Evolutionary conservation across 35 echinoderm and acorn worm species (phyloP), one percentile per base, ranked within the genome.

Genomic region (Eucidaris tribuloides): DNA sequence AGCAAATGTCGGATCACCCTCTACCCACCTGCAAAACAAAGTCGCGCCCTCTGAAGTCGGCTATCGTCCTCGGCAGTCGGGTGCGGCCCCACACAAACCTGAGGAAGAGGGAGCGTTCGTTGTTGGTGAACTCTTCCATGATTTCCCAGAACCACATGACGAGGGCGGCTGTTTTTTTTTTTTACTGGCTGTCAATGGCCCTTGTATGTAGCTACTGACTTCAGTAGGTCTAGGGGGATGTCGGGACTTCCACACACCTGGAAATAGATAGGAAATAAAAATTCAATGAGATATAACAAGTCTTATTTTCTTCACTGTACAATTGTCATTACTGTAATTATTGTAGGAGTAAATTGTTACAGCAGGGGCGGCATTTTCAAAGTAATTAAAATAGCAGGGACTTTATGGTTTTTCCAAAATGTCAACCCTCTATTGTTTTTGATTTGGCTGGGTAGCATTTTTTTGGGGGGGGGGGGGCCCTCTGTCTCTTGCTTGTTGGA

Each of bases 91-190:
- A 99, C 14, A 99, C 96, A 66, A 99, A 99, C 15, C 96, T 77
- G 2, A 99, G 83, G 79, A 99, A 93, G 13, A 99, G 72, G 7
- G 96, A 99, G 17, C 90, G 70, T 42, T 99, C 96, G 0, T 83
- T 90, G 80, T 99, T 99, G 78, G 87, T 90, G 57, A 99, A 93
- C 17, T 93, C 91, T 36, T 99, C 96, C 96, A 99, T 99, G 87
- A 99, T 83, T 24, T 92, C 87, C 86, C 96, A 99, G 80, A 99
- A 99, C 96, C 96, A 99, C 58, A 70, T 84, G 3, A 99, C 91
- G 1, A 93, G 82, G 38, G 95, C 71, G 41, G 95, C 86, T 33
- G 77, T 78, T n/a, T n/a, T n/a, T n/a, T n/a, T n/a, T n/a, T n/a
- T n/a, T n/a, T n/a, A n/a, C n/a, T n/a, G n/a, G 27, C 81, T 79